These are phyloP conservation scores for Mugil cephalus DNA, from an alignment of 2,113 vertebrate species.

Conservation along the genomic window DNA sequence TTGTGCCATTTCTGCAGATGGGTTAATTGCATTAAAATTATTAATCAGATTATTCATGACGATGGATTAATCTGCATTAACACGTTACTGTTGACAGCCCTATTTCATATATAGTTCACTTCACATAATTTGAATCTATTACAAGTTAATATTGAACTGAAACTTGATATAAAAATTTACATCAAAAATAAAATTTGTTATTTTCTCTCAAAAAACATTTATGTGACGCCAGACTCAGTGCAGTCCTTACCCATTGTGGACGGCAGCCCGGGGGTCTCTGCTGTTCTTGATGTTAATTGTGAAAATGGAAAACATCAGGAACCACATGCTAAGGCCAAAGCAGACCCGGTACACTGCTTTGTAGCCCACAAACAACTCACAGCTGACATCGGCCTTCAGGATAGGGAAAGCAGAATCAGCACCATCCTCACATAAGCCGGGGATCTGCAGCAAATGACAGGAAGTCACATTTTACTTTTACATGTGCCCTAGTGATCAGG, in stretches of 20 bases:
- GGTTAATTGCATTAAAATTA: too few species aligned
- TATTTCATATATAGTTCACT: too few species aligned
- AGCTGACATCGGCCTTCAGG: slow-evolving; percentile 82
- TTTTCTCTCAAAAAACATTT: not conserved
- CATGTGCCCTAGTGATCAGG: not conserved
- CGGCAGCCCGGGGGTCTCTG: slow-evolving; percentile 87
- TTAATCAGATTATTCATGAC: too few species aligned
- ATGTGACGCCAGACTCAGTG: not conserved
- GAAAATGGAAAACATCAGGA: slow-evolving; percentile 86
- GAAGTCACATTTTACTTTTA: not conserved
- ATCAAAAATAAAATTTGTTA: too few species aligned
- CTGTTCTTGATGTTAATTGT: slow-evolving; percentile 92
- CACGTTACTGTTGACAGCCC: too few species aligned
- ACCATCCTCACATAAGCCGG: slow-evolving; percentile 92
- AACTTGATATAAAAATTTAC: too few species aligned
- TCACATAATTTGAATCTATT: too few species aligned
- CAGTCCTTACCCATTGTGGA: slow-evolving; percentile 93
- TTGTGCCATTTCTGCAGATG: too few species aligned
- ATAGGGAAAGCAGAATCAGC: slow-evolving; percentile 75
- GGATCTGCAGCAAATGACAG: slow-evolving; percentile 84
- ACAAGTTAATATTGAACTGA: too few species aligned
- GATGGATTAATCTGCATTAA: too few species aligned
- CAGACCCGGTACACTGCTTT: slow-evolving; percentile 94
- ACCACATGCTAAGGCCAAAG: slow-evolving; percentile 93
- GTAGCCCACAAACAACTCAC: slow-evolving; percentile 91